phyloP scores from a whole-genome alignment of 2,888 invertebrate species.

The Lobophora halterata region DNA sequence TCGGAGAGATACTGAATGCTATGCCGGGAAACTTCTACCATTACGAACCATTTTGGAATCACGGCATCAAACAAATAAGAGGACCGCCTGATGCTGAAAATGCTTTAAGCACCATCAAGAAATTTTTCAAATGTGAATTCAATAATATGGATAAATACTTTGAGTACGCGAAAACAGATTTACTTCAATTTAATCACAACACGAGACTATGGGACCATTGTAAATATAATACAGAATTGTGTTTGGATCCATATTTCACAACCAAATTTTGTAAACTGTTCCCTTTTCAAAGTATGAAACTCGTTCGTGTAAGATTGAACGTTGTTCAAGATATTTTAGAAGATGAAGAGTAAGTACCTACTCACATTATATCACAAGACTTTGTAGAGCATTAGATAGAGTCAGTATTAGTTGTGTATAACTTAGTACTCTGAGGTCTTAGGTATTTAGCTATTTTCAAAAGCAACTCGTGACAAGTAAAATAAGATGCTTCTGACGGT shows the following conservation, averaged over 20 bases:
- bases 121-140: slow-evolving; percentile 89
- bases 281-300: slow-evolving; percentile 94
- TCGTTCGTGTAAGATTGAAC: slow-evolving; percentile 88
- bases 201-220: slow-evolving; percentile 92
- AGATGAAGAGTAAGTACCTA: slow-evolving; percentile 83
- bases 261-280: slow-evolving; percentile 90
- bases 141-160: slow-evolving; percentile 87
- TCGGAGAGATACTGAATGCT: slow-evolving; percentile 91
- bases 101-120: slow-evolving; percentile 85
- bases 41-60: slow-evolving; percentile 92
- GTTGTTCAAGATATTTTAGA: slow-evolving; percentile 86
- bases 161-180: slow-evolving; percentile 87
- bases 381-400: too few relatives aligned
- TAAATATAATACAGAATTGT: slow-evolving; percentile 76
- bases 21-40: slow-evolving; percentile 94
- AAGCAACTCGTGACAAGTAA: too few relatives aligned
- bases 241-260: slow-evolving; percentile 83
- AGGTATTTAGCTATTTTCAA: too few relatives aligned
- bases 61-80: slow-evolving; percentile 90
- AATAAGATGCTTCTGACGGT: too few relatives aligned
- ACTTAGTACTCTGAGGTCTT: too few relatives aligned
- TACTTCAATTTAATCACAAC: slow-evolving; percentile 92
- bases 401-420: too few relatives aligned
- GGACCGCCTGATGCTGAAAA: slow-evolving; percentile 85
- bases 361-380: not conserved